Base-by-base conservation (phyloP, 2,797 vertebrate species). In the Pangasius macronema region DNA sequence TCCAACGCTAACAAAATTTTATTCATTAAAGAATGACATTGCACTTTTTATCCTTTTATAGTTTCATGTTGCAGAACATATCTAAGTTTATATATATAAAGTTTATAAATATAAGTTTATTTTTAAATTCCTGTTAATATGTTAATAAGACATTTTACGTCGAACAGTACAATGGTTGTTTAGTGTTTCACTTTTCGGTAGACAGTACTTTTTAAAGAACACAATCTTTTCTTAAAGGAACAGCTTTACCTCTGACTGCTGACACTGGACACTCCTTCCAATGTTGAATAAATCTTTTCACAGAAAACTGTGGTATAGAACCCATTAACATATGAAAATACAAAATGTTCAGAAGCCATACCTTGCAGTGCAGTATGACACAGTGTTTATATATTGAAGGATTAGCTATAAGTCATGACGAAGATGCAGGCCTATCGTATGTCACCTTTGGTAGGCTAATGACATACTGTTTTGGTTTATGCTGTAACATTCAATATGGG, bases 381-480 rank as follows among this genome's bases (percentile, higher is more conserved):
- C 53, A 49, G 46, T 76, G 46, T 51, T n/a, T 51, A 76, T 30
- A 65, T 49, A 46, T 30, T 63, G 14, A 82, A 30, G 3, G 39
- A 82, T 27, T n/a, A 80, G 65, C 13, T 67, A n/a, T 55, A 86
- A 18, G 49, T 80, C 30, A 80, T 67, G 49, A 6, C 3, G 57
- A 10, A 46, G 33, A 20, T 67, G 18, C 59, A 79, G 61, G 53
- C 24, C n/a, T 49, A 27, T 73, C 39, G 18, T 53, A 65, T 65
- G 73, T 85, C 46, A 65, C 59, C 55, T 73, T 49, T 82, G 55
- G 11, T 82, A 73, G 73, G 30, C n/a, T 73, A 61, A 82, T 61
- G 84, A 73, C 70, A 20, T 67, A 51, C 72, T 76, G 42, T 67
- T 65, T 82, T 82, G 39, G 55, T 63, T 82, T 13, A 33, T 14